Evolutionary conservation across 35 echinoderm and acorn worm species (phyloP), one percentile per base, ranked within the genome.

Genomic region (Heliocidaris tuberculata): DNA sequence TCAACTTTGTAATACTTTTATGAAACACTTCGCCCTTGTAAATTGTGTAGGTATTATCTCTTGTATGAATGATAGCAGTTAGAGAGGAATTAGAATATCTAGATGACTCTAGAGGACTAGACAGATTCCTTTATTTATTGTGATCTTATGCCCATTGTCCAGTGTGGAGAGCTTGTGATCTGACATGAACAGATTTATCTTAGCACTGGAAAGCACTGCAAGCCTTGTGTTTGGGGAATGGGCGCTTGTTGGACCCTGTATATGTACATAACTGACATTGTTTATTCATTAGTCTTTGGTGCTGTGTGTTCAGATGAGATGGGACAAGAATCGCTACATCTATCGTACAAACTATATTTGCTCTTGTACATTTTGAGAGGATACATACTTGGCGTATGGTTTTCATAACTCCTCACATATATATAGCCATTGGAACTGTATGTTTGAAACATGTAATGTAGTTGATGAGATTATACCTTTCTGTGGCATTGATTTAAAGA

Each of bases 261-360:
- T 89, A 48, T 89, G 87, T 89, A 89, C 24, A 89, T 89, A 89
- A 27, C 31, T 47, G 87, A 89, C 31, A 89, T 47, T 89, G 31
- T 32, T 89, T 89, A 89, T 89, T 89, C 87, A 89, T 89, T 89
- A 89, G 87, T 89, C 31, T 1, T 31, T 89, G 87, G 87, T 89
- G 87, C 87, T 89, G 87, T 89, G 87, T 89, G 31, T 89, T 12
- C n/a, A 89, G 35, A 47, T 15, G 65, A 78, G 65, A 24, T 78
- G 4, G 19, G 65, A 78, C 65, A 78, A 15, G 52, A 56, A 56
- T 78, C 65, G 65, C 65, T 78, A 21, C 21, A 78, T 78, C 21
- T n/a, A 78, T 27, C 65, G 65, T 78, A 27, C 27, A 29, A 78
- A 21, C 27, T 78, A n/a, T 27, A 78, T 78, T 78, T 78, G 65